Conservation (phyloP, 92 coral and sea anemone species). For the Parazoanthus darwini region DNA sequence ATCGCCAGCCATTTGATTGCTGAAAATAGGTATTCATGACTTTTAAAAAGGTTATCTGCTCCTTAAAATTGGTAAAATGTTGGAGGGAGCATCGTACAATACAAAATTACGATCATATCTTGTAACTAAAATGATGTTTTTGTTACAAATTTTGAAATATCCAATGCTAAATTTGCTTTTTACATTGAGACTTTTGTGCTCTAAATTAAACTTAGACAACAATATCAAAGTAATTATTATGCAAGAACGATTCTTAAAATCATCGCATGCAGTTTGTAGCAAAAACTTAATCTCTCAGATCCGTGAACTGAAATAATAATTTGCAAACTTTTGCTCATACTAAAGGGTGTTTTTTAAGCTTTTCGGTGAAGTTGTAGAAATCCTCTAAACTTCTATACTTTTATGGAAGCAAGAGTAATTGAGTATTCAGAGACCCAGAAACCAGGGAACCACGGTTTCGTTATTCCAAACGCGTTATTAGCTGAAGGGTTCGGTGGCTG, state of each 20-base stretch:
- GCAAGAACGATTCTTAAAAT: background rate
- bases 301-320: background rate
- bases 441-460: background rate
- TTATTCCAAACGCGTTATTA: background rate
- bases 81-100: background rate
- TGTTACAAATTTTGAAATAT: background rate
- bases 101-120: background rate
- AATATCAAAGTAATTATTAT: slow-evolving; percentile 9
- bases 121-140: background rate
- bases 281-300: background rate
- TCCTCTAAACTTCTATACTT: background rate
- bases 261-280: background rate
- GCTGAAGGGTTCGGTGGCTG: background rate
- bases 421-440: background rate
- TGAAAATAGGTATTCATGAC: background rate
- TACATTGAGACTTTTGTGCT: background rate
- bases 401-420: background rate
- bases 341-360: background rate
- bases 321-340: background rate
- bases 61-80: background rate
- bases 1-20: background rate
- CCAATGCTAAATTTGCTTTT: background rate
- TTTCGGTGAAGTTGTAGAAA: background rate
- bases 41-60: background rate
- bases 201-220: background rate